Conservation (phyloP, 2,888 invertebrate genomes). For the Himalopsyche tibetana region DNA sequence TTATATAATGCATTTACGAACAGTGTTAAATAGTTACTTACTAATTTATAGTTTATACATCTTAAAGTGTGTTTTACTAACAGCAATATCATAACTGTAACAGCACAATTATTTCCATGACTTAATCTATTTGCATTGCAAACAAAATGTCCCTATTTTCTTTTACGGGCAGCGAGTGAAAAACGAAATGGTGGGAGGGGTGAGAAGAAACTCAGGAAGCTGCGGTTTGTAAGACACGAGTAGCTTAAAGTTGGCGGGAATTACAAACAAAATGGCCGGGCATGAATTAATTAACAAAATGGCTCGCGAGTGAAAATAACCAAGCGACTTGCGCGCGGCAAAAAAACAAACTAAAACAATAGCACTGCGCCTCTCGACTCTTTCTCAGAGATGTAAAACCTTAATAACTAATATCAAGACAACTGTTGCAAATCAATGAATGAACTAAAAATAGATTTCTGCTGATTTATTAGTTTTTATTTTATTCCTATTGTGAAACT, state of each 20-base stretch:
- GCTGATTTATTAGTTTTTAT: no score
- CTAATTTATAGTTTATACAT: no score
- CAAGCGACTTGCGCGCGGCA: not conserved
- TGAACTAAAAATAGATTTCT: no score
- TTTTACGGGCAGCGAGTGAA: not conserved
- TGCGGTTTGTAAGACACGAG: slow-evolving; percentile 37
- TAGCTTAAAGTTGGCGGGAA: slow-evolving; percentile 39
- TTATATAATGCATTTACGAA: no score
- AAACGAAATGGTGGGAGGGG: slow-evolving; percentile 5
- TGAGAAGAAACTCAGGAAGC: not conserved
- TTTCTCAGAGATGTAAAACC: not conserved
- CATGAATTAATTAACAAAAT: slow-evolving; percentile 60
- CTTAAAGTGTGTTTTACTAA: no score
- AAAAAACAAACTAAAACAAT: not conserved
- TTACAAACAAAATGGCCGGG: slow-evolving; percentile 45
- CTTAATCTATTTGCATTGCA: slow-evolving; percentile 9
- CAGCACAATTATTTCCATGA: no score
- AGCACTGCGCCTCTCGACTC: not conserved
- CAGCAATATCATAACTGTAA: no score
- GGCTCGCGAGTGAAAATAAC: slow-evolving; percentile 21
- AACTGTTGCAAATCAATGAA: no score
- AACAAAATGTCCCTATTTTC: slow-evolving; percentile 4
- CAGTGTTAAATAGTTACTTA: no score
- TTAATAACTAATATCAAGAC: not conserved
- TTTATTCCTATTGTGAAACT: no score